These are phyloP conservation scores for Tetramorium simillimum DNA, from an alignment of 1,140 invertebrate genomes.

Conservation along the genomic window DNA sequence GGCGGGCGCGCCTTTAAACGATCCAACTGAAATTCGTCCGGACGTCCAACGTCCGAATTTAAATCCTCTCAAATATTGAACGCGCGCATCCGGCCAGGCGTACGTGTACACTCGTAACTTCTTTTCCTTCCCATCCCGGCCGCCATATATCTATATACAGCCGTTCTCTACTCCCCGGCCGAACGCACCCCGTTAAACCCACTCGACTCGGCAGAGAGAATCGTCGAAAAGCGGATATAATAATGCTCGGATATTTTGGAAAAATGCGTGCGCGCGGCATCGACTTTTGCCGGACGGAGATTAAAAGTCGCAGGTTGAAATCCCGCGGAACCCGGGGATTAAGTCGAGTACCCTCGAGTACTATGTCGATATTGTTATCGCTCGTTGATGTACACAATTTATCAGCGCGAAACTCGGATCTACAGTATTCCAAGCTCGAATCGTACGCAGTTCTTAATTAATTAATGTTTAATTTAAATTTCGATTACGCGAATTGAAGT, in stretches of 20 bases:
- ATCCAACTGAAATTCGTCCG: conserved; percentile 82
- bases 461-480: neutral
- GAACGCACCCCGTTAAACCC: conserved; percentile 71
- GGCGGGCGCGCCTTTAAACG: conserved; percentile 82
- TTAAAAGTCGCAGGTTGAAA: conserved; percentile 53
- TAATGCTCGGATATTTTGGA: conserved; percentile 72
- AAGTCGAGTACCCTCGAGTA: conserved; percentile 52
- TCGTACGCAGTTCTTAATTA: neutral
- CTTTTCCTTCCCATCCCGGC: conserved; percentile 64
- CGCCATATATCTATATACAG: conserved; percentile 48
- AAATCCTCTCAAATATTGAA: conserved; percentile 85
- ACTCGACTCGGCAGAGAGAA: conserved; percentile 68
- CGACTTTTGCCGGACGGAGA: conserved; percentile 52
- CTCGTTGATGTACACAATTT: conserved; percentile 41
- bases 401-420: conserved; percentile 3
- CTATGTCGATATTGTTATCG: conserved; percentile 50
- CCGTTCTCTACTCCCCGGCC: conserved; percentile 54
- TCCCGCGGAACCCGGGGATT: conserved; percentile 51
- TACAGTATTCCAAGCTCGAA: neutral
- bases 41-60: conserved; percentile 83
- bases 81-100: conserved; percentile 72
- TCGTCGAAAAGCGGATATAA: conserved; percentile 74
- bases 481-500: neutral
- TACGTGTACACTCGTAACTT: conserved; percentile 68
- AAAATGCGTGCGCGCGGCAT: conserved; percentile 51